Conservation (phyloP, 92 coral and sea anemone species). For the Phenganax marumi region DNA sequence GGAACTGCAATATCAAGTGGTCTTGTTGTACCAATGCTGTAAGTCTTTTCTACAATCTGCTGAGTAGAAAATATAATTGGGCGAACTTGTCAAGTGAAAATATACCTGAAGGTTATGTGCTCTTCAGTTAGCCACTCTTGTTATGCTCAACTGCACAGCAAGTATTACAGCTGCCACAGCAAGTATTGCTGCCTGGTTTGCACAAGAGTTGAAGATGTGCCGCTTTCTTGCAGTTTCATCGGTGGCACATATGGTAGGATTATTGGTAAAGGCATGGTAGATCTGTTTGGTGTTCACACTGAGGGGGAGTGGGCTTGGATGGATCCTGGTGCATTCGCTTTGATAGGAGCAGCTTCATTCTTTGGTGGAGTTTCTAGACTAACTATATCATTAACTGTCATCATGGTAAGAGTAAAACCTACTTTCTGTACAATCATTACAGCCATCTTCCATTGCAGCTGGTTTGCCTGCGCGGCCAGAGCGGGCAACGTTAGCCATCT, state of each 20-base stretch:
- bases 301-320: conserved; percentile 99
- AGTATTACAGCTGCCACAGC: no score
- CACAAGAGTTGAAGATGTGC: background rate
- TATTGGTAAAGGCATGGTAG: conserved; percentile 61
- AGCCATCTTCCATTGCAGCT: no score
- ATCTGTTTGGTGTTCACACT: conserved; percentile 81
- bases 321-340: conserved; percentile 99
- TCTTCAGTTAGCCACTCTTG: background rate
- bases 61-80: no score
- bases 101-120: no score
- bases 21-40: conserved; percentile 96
- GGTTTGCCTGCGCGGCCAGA: no score
- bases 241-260: background rate
- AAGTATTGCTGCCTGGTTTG: no score
- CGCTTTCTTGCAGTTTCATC: background rate
- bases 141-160: no score
- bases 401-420: conserved; percentile 67
- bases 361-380: conserved; percentile 98
- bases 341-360: conserved; percentile 98
- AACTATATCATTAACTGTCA: conserved; percentile 97
- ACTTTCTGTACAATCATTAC: background rate
- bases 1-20: conserved; percentile 97
- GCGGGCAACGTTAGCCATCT: no score
- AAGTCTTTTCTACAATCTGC: conserved; percentile 37
- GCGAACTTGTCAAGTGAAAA: no score